A percentile compares a stretch with the other conserved stretches of the same genome.
phyloP scores from a whole-genome alignment of 2,888 invertebrate species.

The Ormyrus nitidulus region DNA sequence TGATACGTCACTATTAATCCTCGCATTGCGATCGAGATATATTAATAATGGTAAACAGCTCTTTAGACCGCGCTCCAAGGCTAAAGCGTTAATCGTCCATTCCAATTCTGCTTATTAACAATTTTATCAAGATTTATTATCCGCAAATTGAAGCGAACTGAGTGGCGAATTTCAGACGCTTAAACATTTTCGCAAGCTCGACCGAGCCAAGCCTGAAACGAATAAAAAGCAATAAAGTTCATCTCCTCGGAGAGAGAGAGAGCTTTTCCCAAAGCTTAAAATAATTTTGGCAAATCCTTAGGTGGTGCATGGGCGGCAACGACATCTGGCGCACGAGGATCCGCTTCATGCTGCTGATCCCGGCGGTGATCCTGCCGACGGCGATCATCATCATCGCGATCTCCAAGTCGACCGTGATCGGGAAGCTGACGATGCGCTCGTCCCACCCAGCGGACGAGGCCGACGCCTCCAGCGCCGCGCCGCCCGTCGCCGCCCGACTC shows the following conservation, averaged over 20 bases:
- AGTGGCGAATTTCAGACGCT: too few species aligned
- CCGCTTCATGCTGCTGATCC: constrained; percentile 74
- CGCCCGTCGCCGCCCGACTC: background rate
- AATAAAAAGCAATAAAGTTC: too few species aligned
- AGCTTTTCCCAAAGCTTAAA: too few species aligned
- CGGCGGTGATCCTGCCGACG: constrained; percentile 72
- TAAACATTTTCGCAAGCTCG: too few species aligned
- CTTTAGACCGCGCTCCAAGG: constrained; percentile 33
- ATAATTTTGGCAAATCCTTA: constrained; percentile 51
- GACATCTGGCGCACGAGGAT: constrained; percentile 74
- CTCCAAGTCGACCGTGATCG: constrained; percentile 66
- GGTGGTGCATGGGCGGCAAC: constrained; percentile 76
- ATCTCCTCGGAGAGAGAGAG: too few species aligned
- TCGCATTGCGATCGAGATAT: constrained; percentile 3
- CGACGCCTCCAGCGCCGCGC: background rate
- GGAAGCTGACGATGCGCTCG: constrained; percentile 60
- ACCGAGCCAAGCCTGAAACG: too few species aligned
- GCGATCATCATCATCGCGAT: constrained; percentile 70
- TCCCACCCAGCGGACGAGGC: constrained; percentile 24
- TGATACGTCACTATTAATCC: constrained; percentile 14
- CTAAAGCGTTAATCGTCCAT: constrained; percentile 23
- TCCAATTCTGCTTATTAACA: constrained; percentile 33
- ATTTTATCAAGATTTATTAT: constrained; percentile 38
- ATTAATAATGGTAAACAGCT: constrained; percentile 26
- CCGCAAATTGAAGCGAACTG: too few species aligned